A percentile compares a stretch with the other conserved stretches of the same genome.
These are phyloP conservation scores for Altica lythri DNA, from an alignment of 2,888 invertebrate genomes.

Conservation along the genomic window DNA sequence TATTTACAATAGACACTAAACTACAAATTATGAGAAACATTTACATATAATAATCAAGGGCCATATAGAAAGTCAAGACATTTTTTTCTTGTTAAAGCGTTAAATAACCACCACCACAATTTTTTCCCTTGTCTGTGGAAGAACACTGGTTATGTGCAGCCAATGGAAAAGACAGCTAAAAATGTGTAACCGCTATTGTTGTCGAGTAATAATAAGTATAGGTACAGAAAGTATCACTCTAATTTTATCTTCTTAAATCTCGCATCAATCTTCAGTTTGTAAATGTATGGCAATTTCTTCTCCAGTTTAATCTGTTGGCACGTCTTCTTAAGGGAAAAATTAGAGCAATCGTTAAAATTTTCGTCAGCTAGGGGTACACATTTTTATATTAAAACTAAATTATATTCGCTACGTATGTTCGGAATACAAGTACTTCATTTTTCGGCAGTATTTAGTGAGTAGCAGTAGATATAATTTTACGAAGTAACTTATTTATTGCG, in stretches of 20 bases:
- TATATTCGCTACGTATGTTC: constrained; percentile 42
- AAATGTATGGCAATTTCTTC: no score
- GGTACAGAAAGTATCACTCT: no score
- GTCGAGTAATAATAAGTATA: constrained; percentile 6
- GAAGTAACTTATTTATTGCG: constrained; percentile 31
- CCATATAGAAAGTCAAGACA: constrained; percentile 33
- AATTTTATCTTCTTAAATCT: no score
- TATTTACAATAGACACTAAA: constrained; percentile 47
- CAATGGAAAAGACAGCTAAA: constrained; percentile 56
- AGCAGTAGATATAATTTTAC: constrained; percentile 48
- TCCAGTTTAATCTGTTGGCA: no score
- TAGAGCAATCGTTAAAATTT: no score
- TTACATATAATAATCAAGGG: constrained; percentile 45
- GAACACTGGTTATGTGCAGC: constrained; percentile 47
- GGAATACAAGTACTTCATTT: constrained; percentile 32
- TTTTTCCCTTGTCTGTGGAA: constrained; percentile 50
- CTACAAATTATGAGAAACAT: constrained; percentile 26
- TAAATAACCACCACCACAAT: constrained; percentile 50
- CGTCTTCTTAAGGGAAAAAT: no score
- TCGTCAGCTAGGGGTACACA: constrained; percentile 40
- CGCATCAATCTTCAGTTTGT: no score
- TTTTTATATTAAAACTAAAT: constrained; percentile 37
- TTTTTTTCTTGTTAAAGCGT: constrained; percentile 42
- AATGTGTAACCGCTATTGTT: constrained; percentile 40
- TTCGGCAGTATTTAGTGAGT: constrained; percentile 47